Base-by-base conservation (phyloP, 2,797 vertebrate genomes). In the Enteromius viviparus region DNA sequence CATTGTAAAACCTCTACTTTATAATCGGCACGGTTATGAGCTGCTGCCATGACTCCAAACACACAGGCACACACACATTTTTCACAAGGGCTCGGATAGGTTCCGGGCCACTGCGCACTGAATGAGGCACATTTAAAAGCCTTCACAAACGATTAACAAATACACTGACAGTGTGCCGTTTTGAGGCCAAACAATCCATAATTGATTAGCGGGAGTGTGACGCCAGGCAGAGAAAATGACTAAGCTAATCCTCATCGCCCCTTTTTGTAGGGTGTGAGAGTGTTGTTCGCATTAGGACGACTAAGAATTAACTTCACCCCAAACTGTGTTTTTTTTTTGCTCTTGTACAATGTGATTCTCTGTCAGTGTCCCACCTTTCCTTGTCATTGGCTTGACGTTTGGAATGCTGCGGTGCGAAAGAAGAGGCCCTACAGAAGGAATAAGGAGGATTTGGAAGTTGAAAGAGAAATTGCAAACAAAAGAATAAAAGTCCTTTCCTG, bases 131-230 rank as follows among this genome's bases (percentile, higher is more conserved):
- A 87, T 92, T 91, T 89, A 92, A 91, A 91, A 90, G 90, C 87
- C 91, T 91, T 92, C 89, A 91, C 90, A 94, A 92, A 90, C 91
- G 91, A 93, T 93, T 92, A 94, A 92, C 92, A 93, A 94, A 93
- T 92, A 90, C 89, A 87, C 86, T 83, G 91, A 86, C 85, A 76
- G 92, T 91, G 91, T 93, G 82, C 91, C 91, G 84, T 92, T 94
- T 90, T 91, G 85, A 90, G 85, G 89, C 91, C 91, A 89, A 91
- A 93, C 91, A 92, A 89, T 87, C 91, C 87, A 90, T 93, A 95
- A 95, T 94, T 94, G 94, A 95, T 95, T 95, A 93, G 90, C 89
- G 87, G 85, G 87, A 91, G 91, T 91, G 90, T 92, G 92, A 94
- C 92, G 91, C 91, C 92, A 92, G 91, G 91, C 90, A 90, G 87